Percentiles rank a stretch among this genome's conserved stretches.
phyloP scores from a whole-genome alignment of 2,888 invertebrate species.

The Tiphia femorata region DNA sequence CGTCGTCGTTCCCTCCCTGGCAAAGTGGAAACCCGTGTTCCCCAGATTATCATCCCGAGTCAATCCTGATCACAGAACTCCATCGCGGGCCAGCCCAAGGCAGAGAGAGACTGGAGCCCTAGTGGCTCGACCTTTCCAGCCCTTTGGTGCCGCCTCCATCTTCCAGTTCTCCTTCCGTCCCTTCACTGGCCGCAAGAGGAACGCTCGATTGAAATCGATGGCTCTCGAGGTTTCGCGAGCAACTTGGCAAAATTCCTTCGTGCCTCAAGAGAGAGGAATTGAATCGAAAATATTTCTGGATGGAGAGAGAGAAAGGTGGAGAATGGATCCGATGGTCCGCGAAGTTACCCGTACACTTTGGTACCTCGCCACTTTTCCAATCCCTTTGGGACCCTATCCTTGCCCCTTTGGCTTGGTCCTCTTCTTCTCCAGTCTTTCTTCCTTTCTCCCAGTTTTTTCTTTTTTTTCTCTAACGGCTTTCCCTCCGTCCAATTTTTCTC shows the following conservation, averaged over 20 bases:
- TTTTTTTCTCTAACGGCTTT: background rate
- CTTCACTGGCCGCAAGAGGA: background rate
- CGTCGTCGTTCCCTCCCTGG: constrained; percentile 42
- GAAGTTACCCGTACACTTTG: constrained; percentile 14
- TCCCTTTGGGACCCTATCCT: constrained; percentile 39
- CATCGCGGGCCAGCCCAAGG: constrained; percentile 24
- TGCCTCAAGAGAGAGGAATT: background rate
- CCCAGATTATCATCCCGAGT: constrained; percentile 67
- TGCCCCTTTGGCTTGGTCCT: constrained; percentile 5
- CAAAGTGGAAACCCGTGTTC: constrained; percentile 69
- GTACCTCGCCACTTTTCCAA: constrained; percentile 39
- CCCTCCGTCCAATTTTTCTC: background rate
- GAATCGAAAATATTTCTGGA: constrained; percentile 2
- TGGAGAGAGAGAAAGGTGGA: background rate
- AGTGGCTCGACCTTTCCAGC: constrained; percentile 23
- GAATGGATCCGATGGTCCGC: constrained; percentile 2
- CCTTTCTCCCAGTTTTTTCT: constrained; percentile 13
- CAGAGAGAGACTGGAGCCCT: background rate
- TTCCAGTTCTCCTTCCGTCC: constrained; percentile 6
- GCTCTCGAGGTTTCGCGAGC: background rate
- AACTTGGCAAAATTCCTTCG: background rate
- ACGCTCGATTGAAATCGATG: constrained; percentile 38
- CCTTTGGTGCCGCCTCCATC: constrained; percentile 23
- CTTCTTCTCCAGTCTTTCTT: background rate
- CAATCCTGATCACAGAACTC: constrained; percentile 63